Evolutionary conservation across 2,888 invertebrate species (phyloP).

Genomic region (Sicus ferrugineus): DNA sequence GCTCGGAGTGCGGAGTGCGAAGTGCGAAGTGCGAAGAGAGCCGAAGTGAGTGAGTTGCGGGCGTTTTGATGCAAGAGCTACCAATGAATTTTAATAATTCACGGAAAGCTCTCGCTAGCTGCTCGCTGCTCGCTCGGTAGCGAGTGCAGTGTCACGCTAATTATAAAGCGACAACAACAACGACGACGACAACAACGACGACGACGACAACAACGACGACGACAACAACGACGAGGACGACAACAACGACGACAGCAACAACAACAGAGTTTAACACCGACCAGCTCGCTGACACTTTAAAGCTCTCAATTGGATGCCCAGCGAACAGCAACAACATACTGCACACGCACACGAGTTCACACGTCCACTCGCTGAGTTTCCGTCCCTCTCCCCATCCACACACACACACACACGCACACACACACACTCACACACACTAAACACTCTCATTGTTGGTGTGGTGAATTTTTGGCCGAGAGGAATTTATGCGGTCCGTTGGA

Average conservation of each 20-base stretch:
- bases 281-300: background rate
- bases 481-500: no score
- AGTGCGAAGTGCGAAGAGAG: no score
- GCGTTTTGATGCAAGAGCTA: no score
- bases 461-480: background rate
- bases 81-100: no score
- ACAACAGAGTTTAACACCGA: no score
- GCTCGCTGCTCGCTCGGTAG: background rate
- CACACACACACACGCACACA: background rate
- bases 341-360: no score
- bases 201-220: no score
- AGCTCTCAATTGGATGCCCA: no score
- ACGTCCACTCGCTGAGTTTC: background rate
- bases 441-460: background rate
- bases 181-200: background rate
- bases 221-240: background rate
- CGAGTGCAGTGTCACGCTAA: background rate
- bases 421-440: background rate
- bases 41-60: no score
- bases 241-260: background rate
- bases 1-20: no score
- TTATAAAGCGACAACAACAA: background rate
- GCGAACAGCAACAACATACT: no score
- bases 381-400: background rate
- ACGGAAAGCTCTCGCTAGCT: background rate